Percentiles rank a stretch among this genome's conserved stretches.
Conservation (phyloP, 2,797 vertebrate species). For the Melanotaenia trifasciata region DNA sequence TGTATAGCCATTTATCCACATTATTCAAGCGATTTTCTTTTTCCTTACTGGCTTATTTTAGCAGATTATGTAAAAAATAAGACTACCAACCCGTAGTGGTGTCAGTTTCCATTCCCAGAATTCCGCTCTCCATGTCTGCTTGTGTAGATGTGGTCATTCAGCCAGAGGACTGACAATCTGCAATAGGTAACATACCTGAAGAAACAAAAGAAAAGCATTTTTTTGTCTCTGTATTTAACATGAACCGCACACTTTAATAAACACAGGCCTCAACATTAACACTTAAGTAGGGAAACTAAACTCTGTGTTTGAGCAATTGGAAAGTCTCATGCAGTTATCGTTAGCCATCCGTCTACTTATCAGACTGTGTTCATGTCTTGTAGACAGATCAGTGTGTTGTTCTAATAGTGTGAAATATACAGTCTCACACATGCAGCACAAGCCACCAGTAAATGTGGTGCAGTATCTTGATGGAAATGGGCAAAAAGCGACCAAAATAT, state of each 20-base stretch:
- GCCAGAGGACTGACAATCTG: conserved; percentile 52
- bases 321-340: background rate
- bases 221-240: background rate
- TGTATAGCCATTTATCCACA: background rate
- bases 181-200: conserved; percentile 40
- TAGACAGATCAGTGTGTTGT: background rate
- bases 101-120: conserved; percentile 50
- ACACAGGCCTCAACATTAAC: background rate
- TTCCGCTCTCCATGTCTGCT: conserved; percentile 49
- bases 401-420: background rate
- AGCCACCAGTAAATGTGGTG: background rate
- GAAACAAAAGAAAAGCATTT: background rate
- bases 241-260: background rate
- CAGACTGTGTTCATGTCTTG: no score
- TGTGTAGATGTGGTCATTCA: conserved; percentile 25
- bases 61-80: background rate
- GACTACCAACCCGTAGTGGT: conserved; percentile 43
- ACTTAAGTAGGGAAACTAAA: background rate
- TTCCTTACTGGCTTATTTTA: background rate
- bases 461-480: no score
- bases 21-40: background rate
- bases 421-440: background rate
- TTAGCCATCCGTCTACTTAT: background rate
- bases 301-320: no score
- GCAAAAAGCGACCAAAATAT: no score